Base-by-base conservation (phyloP, 2,888 invertebrate species). In the Agrenia bidenticulata region DNA sequence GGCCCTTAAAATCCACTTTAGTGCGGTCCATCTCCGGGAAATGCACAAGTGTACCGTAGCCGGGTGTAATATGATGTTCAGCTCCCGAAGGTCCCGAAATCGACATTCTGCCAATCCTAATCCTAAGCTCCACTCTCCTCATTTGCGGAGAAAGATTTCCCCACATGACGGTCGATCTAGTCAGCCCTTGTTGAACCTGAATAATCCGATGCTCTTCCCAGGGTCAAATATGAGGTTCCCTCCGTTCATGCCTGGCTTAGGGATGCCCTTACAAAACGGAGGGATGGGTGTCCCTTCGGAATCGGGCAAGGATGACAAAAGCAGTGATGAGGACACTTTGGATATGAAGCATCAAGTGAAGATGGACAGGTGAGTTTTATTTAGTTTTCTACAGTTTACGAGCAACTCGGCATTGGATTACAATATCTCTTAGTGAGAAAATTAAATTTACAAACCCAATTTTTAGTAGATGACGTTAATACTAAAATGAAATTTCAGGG, bases 1-100 rank as follows among this genome's bases (percentile, higher is more conserved):
- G 69, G 99, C 99, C 1, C 84, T 99, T 24, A 99, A 99, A 82
- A 99, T 99, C 7, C 99, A 99, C 80, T 98, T 97, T 79, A 96
- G 96, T 58, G 99, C 99, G 0, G 99, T 99, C 11, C 99, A 99
- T 80, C 82, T 98, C 67, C 87, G 97, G 45, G 99, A 99, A 83
- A 99, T 99, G 98, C 99, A 99, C 81, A 94, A 94, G 81, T 99
- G 99, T 80, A 97, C 98, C 0, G 96, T 99, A 0, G 94, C 94
- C 79, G 97, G 97, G 0, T 98, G 98, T 82, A 96, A 93, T 80
- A 97, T 97, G 94, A 96, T 96, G 94, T 98, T 98, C 79, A 97
- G 96, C 80, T 97, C 96, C 13, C 85, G 98, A 73, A 84, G 98
- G 73, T 95, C 95, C 26, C 85, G 98, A 59, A 98, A 98, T 79